Percentiles rank a stretch among this genome's conserved stretches.
Conservation (phyloP, 2,797 vertebrate genomes). For the Aselliscus stoliczkanus region DNA sequence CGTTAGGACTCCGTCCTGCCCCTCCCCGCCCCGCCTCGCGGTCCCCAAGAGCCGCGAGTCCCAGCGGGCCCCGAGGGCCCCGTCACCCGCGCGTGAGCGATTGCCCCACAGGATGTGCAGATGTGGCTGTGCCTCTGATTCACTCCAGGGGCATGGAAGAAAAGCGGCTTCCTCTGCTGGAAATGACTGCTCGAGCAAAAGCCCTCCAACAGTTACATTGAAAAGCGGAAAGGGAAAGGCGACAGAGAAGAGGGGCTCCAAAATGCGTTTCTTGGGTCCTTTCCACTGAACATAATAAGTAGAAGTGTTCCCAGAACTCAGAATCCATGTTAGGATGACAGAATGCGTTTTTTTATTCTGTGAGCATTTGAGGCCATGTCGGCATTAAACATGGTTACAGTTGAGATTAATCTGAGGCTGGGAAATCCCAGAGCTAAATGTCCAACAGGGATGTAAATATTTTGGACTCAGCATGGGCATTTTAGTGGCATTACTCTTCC, state of each 20-base stretch:
- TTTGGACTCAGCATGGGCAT: not conserved
- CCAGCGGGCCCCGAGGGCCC: not conserved
- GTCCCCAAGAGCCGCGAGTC: not conserved
- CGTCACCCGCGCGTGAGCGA: slow-evolving; percentile 43
- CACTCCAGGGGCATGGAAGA: slow-evolving; percentile 26
- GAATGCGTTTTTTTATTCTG: not conserved
- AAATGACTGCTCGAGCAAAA: slow-evolving; percentile 52
- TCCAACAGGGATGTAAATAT: not conserved
- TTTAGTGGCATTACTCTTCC: not conserved
- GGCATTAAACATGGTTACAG: not conserved
- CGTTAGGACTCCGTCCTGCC: not conserved
- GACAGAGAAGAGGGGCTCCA: not conserved
- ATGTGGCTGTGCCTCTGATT: slow-evolving; percentile 51
- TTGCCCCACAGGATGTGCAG: slow-evolving; percentile 61
- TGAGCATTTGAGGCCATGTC: not conserved
- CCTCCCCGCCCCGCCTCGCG: not conserved
- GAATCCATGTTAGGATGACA: not conserved
- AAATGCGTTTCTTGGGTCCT: not conserved
- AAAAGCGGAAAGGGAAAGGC: slow-evolving; percentile 60
- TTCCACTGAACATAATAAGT: not conserved
- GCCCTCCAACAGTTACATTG: slow-evolving; percentile 44
- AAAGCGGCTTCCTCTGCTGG: slow-evolving; percentile 64
- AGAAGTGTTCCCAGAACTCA: not conserved
- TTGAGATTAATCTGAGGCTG: not conserved
- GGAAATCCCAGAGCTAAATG: not conserved